Evolutionary conservation across 2,113 vertebrate genomes (phyloP).

Genomic region (Ciconia maguari): DNA sequence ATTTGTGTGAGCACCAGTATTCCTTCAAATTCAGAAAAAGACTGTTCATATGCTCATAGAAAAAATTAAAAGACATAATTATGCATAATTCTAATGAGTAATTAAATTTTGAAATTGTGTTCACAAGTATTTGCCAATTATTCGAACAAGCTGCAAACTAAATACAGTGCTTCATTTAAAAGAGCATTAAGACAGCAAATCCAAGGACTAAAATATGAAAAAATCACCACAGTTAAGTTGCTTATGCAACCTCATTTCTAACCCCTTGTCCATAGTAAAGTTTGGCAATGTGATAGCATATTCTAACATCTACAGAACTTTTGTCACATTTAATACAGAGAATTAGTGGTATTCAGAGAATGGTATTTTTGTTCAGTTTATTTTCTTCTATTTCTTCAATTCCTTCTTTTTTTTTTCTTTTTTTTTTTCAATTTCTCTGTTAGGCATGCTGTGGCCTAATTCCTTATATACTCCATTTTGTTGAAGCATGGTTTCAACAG

Average conservation of each 20-base stretch:
- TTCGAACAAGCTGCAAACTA: background rate
- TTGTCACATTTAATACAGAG: background rate
- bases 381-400: background rate
- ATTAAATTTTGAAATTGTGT: slow-evolving; percentile 56
- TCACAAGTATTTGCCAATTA: slow-evolving; percentile 44
- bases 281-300: background rate
- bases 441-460: background rate
- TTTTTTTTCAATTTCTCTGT: background rate
- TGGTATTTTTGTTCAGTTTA: background rate
- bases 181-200: background rate
- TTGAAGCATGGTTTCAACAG: background rate
- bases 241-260: background rate
- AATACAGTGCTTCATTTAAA: background rate
- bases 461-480: background rate
- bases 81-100: slow-evolving; percentile 19
- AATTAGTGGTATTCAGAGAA: background rate
- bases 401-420: too few species aligned
- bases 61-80: background rate
- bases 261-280: background rate
- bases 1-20: background rate
- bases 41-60: background rate
- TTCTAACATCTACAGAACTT: background rate
- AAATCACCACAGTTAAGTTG: background rate
- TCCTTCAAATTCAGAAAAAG: background rate
- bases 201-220: background rate